phyloP scores from a whole-genome alignment of 2,797 vertebrate genomes.

The Prunella strophiata region DNA sequence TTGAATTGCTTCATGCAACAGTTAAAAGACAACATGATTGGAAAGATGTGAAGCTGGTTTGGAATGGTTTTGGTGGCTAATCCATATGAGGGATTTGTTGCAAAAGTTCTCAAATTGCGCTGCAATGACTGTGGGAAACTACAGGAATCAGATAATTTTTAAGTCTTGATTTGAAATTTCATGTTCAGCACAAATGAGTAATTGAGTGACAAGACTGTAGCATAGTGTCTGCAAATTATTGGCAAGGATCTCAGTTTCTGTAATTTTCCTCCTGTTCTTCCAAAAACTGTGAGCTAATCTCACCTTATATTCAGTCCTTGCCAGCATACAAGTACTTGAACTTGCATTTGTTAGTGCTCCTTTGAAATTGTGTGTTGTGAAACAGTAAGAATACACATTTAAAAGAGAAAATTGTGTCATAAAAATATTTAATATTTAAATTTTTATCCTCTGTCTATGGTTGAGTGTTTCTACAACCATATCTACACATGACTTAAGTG shows the following conservation, averaged over 20 bases:
- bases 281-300: neutral
- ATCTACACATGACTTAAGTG: accelerated
- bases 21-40: neutral
- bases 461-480: neutral
- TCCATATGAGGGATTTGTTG: neutral
- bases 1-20: neutral
- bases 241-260: neutral
- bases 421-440: neutral
- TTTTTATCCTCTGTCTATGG: neutral
- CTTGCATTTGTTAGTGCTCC: neutral
- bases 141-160: accelerated
- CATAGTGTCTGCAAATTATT: neutral
- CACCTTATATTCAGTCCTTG: neutral
- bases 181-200: accelerated
- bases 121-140: neutral
- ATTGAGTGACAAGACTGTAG: neutral
- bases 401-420: neutral
- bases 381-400: neutral
- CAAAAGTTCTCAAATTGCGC: neutral
- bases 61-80: neutral
- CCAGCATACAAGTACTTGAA: neutral
- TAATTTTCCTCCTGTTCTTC: neutral
- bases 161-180: neutral
- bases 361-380: neutral
- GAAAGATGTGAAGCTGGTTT: neutral